These are phyloP conservation scores for Euphysa ruthae DNA, from an alignment of 30 jellyfish, hydroid and myxozoan genomes.

Conservation along the genomic window DNA sequence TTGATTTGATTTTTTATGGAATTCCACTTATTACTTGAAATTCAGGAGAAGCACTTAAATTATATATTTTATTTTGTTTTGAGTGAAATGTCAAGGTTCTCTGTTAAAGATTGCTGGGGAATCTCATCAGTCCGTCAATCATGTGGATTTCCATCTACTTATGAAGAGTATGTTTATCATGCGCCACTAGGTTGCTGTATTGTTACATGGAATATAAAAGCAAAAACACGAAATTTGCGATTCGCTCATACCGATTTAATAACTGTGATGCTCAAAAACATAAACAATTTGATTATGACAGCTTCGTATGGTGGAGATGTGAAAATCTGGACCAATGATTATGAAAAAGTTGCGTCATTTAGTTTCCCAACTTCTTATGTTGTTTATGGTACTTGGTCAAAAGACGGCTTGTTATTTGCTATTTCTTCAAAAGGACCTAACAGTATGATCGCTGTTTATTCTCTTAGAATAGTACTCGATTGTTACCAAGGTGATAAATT, in stretches of 20 bases:
- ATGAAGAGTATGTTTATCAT: conserved; percentile 11
- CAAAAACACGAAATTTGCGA: conserved; percentile 4
- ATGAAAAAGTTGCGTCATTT: conserved; percentile 10
- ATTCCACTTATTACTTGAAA: too few relatives aligned
- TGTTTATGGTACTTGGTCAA: conserved; percentile 72
- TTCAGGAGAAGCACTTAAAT: too few relatives aligned
- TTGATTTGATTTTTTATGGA: too few relatives aligned
- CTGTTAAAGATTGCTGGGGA: conserved; percentile 62
- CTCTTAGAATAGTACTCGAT: conserved; percentile 9
- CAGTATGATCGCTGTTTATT: conserved; percentile 40
- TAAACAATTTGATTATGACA: conserved; percentile 10
- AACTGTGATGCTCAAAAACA: conserved; percentile 31
- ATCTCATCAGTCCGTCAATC: conserved; percentile 60
- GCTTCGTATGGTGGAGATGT: conserved; percentile 64
- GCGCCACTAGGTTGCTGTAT: conserved; percentile 81
- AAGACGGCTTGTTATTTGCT: conserved; percentile 34
- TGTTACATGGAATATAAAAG: conserved; percentile 59
- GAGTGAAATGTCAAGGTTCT: neutral
- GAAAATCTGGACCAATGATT: conserved; percentile 17
- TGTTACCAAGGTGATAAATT: too few relatives aligned
- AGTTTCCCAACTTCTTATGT: conserved; percentile 51
- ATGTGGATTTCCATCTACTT: conserved; percentile 67
- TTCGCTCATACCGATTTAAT: conserved; percentile 41
- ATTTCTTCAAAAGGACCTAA: conserved; percentile 64
- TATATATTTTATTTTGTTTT: too few relatives aligned